A percentile compares a stretch with the other conserved stretches of the same genome.
These are phyloP conservation scores for Manacus vitellinus DNA, from an alignment of 2,113 vertebrate genomes.

Conservation along the genomic window DNA sequence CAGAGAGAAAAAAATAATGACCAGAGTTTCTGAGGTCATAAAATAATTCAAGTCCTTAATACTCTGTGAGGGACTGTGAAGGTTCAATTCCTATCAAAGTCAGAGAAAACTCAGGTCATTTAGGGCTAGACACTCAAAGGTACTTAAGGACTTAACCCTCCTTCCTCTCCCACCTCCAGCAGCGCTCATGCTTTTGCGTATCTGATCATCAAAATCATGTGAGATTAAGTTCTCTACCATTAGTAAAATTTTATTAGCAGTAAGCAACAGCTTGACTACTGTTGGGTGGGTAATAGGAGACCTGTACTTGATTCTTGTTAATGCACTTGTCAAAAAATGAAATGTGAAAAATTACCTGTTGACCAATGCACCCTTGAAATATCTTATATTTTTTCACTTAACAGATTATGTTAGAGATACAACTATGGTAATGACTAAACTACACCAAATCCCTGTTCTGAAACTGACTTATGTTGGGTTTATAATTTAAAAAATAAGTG, in stretches of 20 bases:
- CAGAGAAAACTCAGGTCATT: neutral
- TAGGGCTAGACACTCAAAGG: neutral
- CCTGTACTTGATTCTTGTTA: neutral
- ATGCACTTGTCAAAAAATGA: neutral
- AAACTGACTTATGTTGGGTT: neutral
- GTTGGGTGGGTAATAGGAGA: neutral
- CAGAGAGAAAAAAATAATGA: constrained; percentile 1
- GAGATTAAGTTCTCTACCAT: neutral
- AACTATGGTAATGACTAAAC: neutral
- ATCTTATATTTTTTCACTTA: neutral
- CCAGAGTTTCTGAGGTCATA: neutral
- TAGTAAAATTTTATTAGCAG: neutral
- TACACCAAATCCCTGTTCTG: neutral
- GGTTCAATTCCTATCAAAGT: neutral
- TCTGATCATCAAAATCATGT: neutral
- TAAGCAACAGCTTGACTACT: neutral
- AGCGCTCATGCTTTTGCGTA: neutral
- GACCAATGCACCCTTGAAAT: neutral
- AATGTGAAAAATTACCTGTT: neutral
- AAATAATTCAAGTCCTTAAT: neutral
- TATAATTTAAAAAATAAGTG: neutral
- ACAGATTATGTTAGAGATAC: neutral
- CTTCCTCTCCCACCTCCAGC: neutral
- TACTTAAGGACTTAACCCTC: neutral
- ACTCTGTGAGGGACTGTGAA: neutral